A percentile compares a stretch with the other conserved stretches of the same genome.
Evolutionary conservation across 2,888 invertebrate species (phyloP).

Genomic region (Gasteruption jaculator): DNA sequence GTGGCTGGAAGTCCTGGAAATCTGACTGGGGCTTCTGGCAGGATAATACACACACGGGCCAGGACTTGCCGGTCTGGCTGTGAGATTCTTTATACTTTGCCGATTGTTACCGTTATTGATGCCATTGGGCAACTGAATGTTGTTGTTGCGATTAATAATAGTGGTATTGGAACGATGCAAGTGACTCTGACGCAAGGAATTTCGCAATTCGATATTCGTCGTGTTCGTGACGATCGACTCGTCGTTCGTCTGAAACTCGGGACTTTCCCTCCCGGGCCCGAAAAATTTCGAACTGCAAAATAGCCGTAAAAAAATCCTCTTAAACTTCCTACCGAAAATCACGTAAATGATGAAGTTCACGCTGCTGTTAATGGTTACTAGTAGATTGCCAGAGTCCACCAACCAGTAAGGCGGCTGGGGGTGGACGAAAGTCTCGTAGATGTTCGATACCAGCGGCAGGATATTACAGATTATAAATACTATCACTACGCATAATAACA

Average conservation of each 20-base stretch:
- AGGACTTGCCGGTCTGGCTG: constrained; percentile 47
- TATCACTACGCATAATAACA: constrained; percentile 90
- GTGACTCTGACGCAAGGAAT: constrained; percentile 59
- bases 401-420: constrained; percentile 64
- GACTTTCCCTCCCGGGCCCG: constrained; percentile 59
- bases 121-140: no score
- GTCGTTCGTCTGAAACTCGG: constrained; percentile 72
- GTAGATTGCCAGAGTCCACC: constrained; percentile 80
- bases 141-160: constrained; percentile 46
- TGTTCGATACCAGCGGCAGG: constrained; percentile 79
- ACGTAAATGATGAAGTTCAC: constrained; percentile 98
- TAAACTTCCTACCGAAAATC: constrained; percentile 96
- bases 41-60: constrained; percentile 59
- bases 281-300: constrained; percentile 64
- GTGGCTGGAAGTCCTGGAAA: constrained; percentile 30
- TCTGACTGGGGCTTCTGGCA: constrained; percentile 42
- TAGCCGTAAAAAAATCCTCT: constrained; percentile 75
- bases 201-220: constrained; percentile 62
- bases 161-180: constrained; percentile 56
- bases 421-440: constrained; percentile 76
- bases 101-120: constrained; percentile 34
- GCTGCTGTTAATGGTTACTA: constrained; percentile 95
- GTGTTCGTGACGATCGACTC: constrained; percentile 75
- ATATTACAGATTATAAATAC: constrained; percentile 93
- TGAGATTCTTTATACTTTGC: constrained; percentile 32